phyloP scores from a whole-genome alignment of 1,140 invertebrate genomes.

The Gryllus bimaculatus region DNA sequence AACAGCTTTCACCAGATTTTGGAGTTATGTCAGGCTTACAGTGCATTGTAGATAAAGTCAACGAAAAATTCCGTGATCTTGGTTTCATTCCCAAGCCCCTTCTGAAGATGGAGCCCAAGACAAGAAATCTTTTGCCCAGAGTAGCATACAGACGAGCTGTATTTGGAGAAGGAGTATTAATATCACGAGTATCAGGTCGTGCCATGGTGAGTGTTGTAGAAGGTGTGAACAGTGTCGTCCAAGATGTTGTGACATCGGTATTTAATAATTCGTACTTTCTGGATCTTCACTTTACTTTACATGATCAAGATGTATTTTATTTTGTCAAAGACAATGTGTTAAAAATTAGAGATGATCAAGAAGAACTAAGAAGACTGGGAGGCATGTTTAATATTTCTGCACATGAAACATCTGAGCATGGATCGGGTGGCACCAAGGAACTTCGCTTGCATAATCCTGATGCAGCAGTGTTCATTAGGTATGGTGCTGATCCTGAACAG shows the following conservation, averaged over 20 bases:
- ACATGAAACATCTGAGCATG: slow-evolving; percentile 76
- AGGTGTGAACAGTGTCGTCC: slow-evolving; percentile 75
- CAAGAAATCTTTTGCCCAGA: slow-evolving; percentile 61
- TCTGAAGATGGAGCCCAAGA: slow-evolving; percentile 71
- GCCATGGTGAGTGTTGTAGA: slow-evolving; percentile 77
- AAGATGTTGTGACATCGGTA: slow-evolving; percentile 85
- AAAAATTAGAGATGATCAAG: slow-evolving; percentile 80
- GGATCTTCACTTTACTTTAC: slow-evolving; percentile 84
- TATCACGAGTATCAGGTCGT: slow-evolving; percentile 65
- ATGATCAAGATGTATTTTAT: slow-evolving; percentile 88
- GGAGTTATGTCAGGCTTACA: slow-evolving; percentile 79
- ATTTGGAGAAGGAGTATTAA: slow-evolving; percentile 81
- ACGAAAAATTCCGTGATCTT: slow-evolving; percentile 68
- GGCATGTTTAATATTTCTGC: slow-evolving; percentile 91
- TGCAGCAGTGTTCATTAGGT: slow-evolving; percentile 78
- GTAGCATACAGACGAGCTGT: slow-evolving; percentile 75
- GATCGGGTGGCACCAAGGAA: slow-evolving; percentile 54
- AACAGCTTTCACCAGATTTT: slow-evolving; percentile 69
- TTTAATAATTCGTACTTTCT: slow-evolving; percentile 88
- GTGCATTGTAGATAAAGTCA: slow-evolving; percentile 76
- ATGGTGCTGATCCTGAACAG: slow-evolving; percentile 71
- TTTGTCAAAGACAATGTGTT: slow-evolving; percentile 86
- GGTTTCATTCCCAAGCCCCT: slow-evolving; percentile 74
- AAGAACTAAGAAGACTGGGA: slow-evolving; percentile 71
- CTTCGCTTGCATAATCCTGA: slow-evolving; percentile 75